Conservation (phyloP, 2,888 invertebrate species). For the Chymomyza fuscimana region DNA sequence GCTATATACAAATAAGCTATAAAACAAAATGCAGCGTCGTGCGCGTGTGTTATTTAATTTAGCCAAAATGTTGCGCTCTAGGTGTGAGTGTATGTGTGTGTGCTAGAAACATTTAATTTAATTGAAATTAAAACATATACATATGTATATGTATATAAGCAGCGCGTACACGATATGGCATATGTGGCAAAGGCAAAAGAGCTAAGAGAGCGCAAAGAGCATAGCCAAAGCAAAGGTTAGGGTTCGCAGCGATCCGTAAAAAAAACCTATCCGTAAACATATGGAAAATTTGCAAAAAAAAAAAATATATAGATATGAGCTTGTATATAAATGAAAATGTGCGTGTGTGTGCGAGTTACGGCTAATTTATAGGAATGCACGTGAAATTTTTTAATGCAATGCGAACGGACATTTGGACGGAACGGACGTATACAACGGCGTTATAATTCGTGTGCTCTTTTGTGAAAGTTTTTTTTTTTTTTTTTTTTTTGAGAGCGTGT, state of each 20-base stretch:
- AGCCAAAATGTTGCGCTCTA: background rate
- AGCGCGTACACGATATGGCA: background rate
- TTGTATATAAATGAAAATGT: background rate
- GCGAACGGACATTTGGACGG: background rate
- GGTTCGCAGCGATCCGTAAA: background rate
- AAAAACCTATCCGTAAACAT: background rate
- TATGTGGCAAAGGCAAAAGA: background rate
- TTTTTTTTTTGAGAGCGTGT: background rate
- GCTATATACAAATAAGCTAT: background rate
- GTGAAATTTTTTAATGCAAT: constrained; percentile 4
- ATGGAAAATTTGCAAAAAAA: constrained; percentile 1
- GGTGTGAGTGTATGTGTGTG: background rate
- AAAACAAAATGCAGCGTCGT: background rate
- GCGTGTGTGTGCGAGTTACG: background rate
- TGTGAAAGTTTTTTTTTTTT: constrained; percentile 29
- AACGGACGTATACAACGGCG: background rate
- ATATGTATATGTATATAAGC: constrained; percentile 3
- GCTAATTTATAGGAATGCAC: background rate
- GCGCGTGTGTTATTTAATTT: background rate
- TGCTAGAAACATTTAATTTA: constrained; percentile 5
- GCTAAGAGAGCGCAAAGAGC: background rate
- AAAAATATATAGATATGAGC: background rate
- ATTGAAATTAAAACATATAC: background rate
- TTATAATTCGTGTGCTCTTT: constrained; percentile 14
- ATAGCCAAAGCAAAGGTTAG: background rate